Base-by-base conservation (phyloP, 2,113 vertebrate species). In the Muntiacus reevesi region DNA sequence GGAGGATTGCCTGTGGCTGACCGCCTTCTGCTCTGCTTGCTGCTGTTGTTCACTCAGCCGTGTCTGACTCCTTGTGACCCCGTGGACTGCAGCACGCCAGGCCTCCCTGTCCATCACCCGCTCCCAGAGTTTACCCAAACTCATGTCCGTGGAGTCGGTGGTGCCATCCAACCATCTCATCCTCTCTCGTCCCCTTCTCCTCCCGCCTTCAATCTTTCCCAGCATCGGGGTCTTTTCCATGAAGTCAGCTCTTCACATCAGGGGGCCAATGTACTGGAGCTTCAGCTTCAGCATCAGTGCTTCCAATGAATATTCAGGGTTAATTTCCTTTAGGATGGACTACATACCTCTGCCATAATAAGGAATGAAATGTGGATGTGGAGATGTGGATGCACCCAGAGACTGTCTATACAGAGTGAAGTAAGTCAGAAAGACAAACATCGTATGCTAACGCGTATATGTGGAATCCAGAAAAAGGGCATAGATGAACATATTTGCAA, bases 121-220 rank as follows among this genome's bases (percentile, higher is more conserved):
- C 36, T 74, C 67, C 10, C 5, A 11, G 64, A 36, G n/a, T 21
- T 36, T 1, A 5, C 17, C 1, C 9, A 71, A 5, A 71, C n/a
- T 21, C 64, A 21, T 0, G 9, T 21, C 64, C 33, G 36, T 19
- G 0, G 17, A 19, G 64, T 36, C 2, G 4, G 33, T 21, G 64
- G 36, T 67, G 9, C 67, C 36, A 40, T 40, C 10, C 67, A 74
- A 0, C n/a, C 67, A 23, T 13, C 36, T 36, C 17, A 11, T 36
- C n/a, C n/a, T 40, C 67, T 40, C 36, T 13, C 21, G 0, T 3
- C 36, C 27, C 36, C 67, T 23, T 74, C 67, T 74, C 67, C 5
- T 67, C n/a, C n/a, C 0, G 4, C 33, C 64, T 1, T 11, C 17
- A 21, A 2, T 5, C 64, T 36, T 21, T 36, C n/a, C n/a, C 64